phyloP scores from a whole-genome alignment of 2,888 invertebrate genomes.

The Hanleya hanleyi region DNA sequence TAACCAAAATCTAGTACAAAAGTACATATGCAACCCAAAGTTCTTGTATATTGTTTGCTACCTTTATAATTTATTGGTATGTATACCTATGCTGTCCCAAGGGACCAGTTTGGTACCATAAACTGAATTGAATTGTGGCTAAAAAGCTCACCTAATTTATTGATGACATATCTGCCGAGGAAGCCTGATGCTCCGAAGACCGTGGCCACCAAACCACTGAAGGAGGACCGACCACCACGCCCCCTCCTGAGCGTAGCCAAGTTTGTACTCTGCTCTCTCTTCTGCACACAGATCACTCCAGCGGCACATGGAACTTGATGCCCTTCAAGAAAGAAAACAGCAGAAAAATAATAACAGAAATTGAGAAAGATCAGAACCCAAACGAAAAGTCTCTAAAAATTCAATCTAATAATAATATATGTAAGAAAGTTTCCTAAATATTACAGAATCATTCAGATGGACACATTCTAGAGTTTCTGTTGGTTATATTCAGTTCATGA shows the following conservation, averaged over 20 bases:
- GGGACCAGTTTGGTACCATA: no score
- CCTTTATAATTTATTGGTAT: no score
- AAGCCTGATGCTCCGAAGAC: conserved; percentile 95
- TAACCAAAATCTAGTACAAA: no score
- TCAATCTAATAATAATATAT: no score
- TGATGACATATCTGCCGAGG: conserved; percentile 90
- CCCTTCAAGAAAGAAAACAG: conserved; percentile 38
- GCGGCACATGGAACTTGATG: conserved; percentile 40
- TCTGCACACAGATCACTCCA: conserved; percentile 38
- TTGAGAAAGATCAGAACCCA: background rate
- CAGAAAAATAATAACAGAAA: background rate
- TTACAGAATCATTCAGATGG: no score
- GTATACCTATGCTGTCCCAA: no score
- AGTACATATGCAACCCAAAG: no score
- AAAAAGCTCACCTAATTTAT: conserved; percentile 84
- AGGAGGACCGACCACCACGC: conserved; percentile 89
- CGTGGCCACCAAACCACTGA: conserved; percentile 98
- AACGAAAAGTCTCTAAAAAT: background rate
- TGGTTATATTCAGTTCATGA: no score
- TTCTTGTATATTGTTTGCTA: no score
- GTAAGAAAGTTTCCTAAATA: no score
- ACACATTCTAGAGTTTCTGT: no score
- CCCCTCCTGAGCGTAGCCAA: conserved; percentile 69
- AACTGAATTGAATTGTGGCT: no score
- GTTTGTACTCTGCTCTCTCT: conserved; percentile 36